Percentiles rank a stretch among this genome's conserved stretches.
Conservation (phyloP, 2,113 vertebrate species). For the Phalacrocorax aristotelis region DNA sequence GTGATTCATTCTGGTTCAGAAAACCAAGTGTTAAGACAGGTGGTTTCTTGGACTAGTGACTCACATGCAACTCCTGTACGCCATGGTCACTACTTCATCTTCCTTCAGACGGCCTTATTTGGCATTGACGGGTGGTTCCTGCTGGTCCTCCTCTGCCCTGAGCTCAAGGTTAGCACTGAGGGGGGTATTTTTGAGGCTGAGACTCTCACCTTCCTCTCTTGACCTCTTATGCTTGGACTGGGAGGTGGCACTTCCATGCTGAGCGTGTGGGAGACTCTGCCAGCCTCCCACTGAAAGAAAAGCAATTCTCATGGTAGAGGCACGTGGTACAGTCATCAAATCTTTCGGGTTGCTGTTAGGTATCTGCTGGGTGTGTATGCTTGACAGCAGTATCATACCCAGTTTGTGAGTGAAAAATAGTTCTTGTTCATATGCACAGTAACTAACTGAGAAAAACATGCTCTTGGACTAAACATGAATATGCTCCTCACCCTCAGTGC, state of each 20-base stretch:
- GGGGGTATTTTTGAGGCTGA: background rate
- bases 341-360: background rate
- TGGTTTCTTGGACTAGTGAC: background rate
- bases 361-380: background rate
- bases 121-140: background rate
- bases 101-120: background rate
- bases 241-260: background rate
- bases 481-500: background rate
- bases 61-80: background rate
- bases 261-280: background rate
- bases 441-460: background rate
- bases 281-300: background rate
- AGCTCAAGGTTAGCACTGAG: background rate
- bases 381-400: background rate
- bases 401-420: background rate
- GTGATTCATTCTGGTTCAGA: background rate
- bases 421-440: background rate
- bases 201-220: background rate
- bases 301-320: background rate
- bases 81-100: background rate
- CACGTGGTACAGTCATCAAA: background rate
- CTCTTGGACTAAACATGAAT: background rate
- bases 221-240: background rate
- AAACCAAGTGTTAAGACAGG: background rate
- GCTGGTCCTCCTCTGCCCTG: background rate